phyloP scores from a whole-genome alignment of 2,888 invertebrate species.

The Eupithecia inturbata region DNA sequence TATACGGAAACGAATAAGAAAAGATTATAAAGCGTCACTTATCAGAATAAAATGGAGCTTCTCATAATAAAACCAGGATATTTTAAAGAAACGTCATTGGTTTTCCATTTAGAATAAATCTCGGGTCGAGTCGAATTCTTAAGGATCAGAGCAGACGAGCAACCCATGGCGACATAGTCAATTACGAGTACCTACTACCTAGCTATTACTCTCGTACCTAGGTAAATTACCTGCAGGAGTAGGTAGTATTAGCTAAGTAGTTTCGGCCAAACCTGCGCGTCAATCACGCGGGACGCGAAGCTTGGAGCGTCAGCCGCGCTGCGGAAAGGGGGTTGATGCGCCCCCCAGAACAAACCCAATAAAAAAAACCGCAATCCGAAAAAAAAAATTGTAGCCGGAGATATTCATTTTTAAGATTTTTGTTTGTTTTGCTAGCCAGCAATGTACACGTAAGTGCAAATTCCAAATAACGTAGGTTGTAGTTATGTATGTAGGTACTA shows the following conservation, averaged over 20 bases:
- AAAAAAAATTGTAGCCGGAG: too few species aligned
- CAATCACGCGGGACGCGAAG: too few species aligned
- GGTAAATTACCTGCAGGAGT: neutral
- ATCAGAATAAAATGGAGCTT: slow-evolving; percentile 19
- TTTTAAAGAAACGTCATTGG: slow-evolving; percentile 32
- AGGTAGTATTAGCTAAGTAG: neutral
- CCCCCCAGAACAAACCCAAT: too few species aligned
- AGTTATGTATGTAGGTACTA: too few species aligned
- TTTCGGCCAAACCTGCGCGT: too few species aligned
- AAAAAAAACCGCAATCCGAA: too few species aligned
- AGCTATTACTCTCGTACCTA: neutral
- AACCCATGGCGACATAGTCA: neutral
- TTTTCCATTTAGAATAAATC: slow-evolving; percentile 40
- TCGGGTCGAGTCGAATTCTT: slow-evolving; percentile 35
- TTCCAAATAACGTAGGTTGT: too few species aligned
- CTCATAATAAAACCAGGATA: slow-evolving; percentile 25
- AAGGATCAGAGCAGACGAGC: neutral
- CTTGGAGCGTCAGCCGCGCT: too few species aligned
- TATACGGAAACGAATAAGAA: neutral
- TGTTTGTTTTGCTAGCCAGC: too few species aligned
- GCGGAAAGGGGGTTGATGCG: too few species aligned
- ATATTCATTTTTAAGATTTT: too few species aligned
- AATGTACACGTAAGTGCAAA: too few species aligned
- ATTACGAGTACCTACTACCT: neutral
- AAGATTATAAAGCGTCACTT: neutral